A percentile compares a stretch with the other conserved stretches of the same genome.
Evolutionary conservation across 1,140 invertebrate genomes (phyloP).

Genomic region (Ceratosolen solmsi): DNA sequence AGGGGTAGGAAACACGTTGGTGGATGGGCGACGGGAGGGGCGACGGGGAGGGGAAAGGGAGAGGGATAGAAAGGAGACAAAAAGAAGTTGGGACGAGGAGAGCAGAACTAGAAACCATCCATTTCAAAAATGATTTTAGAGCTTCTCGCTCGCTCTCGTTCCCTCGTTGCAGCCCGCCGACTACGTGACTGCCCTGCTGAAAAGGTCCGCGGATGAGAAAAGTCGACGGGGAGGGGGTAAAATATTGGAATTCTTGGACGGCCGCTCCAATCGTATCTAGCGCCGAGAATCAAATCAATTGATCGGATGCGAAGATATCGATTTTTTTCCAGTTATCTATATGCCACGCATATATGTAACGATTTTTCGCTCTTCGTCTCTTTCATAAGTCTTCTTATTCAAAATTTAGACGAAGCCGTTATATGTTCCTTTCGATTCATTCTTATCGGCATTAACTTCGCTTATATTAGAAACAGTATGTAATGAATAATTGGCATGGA

Average conservation of each 20-base stretch:
- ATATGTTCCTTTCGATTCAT: background rate
- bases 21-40: background rate
- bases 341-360: background rate
- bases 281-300: slow-evolving; percentile 41
- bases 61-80: slow-evolving; percentile 8
- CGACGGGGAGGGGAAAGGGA: background rate
- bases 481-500: background rate
- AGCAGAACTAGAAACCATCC: slow-evolving; percentile 53
- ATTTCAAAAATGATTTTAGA: slow-evolving; percentile 63
- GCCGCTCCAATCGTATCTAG: slow-evolving; percentile 45
- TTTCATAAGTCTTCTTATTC: slow-evolving; percentile 7
- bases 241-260: slow-evolving; percentile 61
- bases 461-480: background rate
- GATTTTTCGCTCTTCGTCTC: background rate
- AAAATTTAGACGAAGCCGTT: background rate
- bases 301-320: slow-evolving; percentile 31
- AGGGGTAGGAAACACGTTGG: background rate
- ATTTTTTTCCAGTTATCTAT: slow-evolving; percentile 17
- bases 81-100: slow-evolving; percentile 21
- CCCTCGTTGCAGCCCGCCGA: slow-evolving; percentile 25
- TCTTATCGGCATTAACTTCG: background rate
- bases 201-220: slow-evolving; percentile 46
- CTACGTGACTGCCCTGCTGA: slow-evolving; percentile 58
- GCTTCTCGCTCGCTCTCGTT: slow-evolving; percentile 40
- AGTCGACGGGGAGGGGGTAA: slow-evolving; percentile 46